A percentile compares a stretch with the other conserved stretches of the same genome.
These are phyloP conservation scores for Rhyacophila evoluta DNA, from an alignment of 2,888 invertebrate genomes.

Conservation along the genomic window DNA sequence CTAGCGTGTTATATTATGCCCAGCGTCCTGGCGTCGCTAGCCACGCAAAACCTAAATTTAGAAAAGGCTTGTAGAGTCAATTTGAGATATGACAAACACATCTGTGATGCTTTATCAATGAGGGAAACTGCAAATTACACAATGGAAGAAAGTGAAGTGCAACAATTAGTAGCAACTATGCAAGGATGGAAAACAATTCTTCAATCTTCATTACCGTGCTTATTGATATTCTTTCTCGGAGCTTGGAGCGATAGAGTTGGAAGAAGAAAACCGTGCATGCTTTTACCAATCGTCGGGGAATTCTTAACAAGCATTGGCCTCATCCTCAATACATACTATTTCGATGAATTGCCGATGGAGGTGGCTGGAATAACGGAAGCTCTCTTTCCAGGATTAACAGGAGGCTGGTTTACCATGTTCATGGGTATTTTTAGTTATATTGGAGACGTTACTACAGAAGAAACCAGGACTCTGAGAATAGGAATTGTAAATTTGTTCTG, in stretches of 20 bases:
- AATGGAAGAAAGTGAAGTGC: constrained; percentile 75
- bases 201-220: constrained; percentile 85
- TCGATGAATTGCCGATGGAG: constrained; percentile 84
- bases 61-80: constrained; percentile 91
- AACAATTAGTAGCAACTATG: constrained; percentile 82
- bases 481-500: constrained; percentile 91
- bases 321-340: constrained; percentile 83
- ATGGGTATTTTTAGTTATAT: constrained; percentile 93
- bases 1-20: constrained; percentile 79
- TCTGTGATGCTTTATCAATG: constrained; percentile 82
- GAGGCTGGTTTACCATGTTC: constrained; percentile 91
- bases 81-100: constrained; percentile 76
- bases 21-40: constrained; percentile 77
- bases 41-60: constrained; percentile 86
- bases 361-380: constrained; percentile 84
- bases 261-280: constrained; percentile 83
- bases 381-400: constrained; percentile 83
- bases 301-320: constrained; percentile 83
- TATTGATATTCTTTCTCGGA: constrained; percentile 84
- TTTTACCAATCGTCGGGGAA: constrained; percentile 85
- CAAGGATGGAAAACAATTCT: constrained; percentile 89
- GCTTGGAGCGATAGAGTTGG: constrained; percentile 80
- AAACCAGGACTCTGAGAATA: constrained; percentile 86
- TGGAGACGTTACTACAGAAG: constrained; percentile 85
- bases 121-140: constrained; percentile 76